Conservation (phyloP, 2,113 vertebrate species). For the Hemicordylus capensis region DNA sequence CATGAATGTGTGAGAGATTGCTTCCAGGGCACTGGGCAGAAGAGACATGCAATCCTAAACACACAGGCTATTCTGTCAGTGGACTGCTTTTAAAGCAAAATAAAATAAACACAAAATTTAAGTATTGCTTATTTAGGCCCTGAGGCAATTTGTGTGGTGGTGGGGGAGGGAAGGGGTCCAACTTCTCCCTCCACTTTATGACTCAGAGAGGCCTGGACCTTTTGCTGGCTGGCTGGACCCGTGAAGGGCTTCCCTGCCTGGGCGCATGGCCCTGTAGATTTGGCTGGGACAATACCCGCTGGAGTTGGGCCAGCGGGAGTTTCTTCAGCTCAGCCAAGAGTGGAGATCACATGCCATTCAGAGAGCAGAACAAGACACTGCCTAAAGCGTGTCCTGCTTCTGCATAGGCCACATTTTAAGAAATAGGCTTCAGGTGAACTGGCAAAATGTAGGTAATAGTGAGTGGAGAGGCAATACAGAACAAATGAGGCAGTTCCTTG, state of each 20-base stretch:
- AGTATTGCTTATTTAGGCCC: background rate
- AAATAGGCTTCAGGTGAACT: background rate
- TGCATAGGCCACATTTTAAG: background rate
- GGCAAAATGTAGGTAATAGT: background rate
- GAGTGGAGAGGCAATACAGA: background rate
- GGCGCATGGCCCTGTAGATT: background rate
- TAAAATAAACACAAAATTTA: background rate
- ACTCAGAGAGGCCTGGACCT: background rate
- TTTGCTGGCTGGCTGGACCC: background rate
- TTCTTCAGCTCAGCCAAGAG: background rate
- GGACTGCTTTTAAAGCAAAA: background rate
- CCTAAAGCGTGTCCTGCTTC: background rate
- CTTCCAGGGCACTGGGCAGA: background rate
- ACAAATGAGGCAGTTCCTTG: background rate
- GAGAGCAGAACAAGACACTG: background rate
- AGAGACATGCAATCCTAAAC: background rate
- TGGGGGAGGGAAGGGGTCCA: background rate
- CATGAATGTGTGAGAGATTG: background rate
- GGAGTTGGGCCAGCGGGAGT: slow-evolving; percentile 18
- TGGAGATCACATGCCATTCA: slow-evolving; percentile 17
- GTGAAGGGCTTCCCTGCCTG: background rate
- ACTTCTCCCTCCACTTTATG: background rate
- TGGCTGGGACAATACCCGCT: background rate
- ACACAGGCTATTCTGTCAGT: background rate
- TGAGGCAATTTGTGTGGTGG: background rate